phyloP scores from a whole-genome alignment of 2,797 vertebrate species.

The Scarus forsteni region DNA sequence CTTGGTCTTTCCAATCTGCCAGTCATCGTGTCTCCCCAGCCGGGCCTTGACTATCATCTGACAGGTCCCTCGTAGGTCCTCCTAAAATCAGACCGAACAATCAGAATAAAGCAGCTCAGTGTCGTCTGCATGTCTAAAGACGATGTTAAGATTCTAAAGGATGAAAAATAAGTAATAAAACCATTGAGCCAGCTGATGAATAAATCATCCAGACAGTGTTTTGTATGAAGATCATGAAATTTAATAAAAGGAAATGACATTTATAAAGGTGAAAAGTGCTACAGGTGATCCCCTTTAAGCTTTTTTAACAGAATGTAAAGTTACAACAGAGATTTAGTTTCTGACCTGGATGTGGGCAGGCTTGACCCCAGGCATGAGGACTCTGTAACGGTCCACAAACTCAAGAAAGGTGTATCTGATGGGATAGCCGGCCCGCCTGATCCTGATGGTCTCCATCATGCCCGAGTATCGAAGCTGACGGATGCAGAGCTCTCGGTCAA shows the following conservation, averaged over 20 bases:
- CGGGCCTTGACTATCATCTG: conserved; percentile 90
- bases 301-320: too few relatives aligned
- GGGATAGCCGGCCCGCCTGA: conserved; percentile 94
- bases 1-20: conserved; percentile 98
- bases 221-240: too few relatives aligned
- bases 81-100: conserved; percentile 74
- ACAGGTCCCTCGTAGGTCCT: conserved; percentile 92
- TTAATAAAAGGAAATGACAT: too few relatives aligned
- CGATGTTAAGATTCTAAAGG: background rate
- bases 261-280: too few relatives aligned
- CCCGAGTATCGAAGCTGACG: conserved; percentile 97
- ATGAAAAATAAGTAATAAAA: background rate
- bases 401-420: conserved; percentile 96
- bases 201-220: too few relatives aligned
- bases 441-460: conserved; percentile 99
- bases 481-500: conserved; percentile 95
- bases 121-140: too few relatives aligned
- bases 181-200: too few relatives aligned
- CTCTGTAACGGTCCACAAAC: conserved; percentile 96
- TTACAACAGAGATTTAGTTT: background rate
- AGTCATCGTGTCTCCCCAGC: conserved; percentile 92
- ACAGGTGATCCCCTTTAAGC: too few relatives aligned
- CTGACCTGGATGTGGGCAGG: conserved; percentile 94
- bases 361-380: conserved; percentile 95
- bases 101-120: background rate